Base-by-base conservation (phyloP, 1,140 invertebrate species). In the Alviniconcha marisindica region DNA sequence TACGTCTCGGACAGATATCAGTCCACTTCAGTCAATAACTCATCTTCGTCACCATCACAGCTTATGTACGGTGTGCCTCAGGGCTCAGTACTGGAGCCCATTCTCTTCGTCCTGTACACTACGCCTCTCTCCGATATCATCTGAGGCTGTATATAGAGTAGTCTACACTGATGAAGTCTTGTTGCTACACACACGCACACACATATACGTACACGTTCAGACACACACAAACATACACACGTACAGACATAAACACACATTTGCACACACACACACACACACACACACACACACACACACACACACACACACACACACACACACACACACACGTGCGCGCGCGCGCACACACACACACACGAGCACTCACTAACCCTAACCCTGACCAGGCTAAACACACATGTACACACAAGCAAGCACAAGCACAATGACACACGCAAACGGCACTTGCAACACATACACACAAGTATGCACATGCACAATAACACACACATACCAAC, bases 201-300 rank as follows among this genome's bases (percentile, higher is more conserved):
- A 79, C 31, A 2, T 33, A 79, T 31, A 60, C 38, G 56, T 31
- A 56, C 38, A 79, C 31, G 33, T 33, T 54, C 31, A 79, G 21
- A 79, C 54, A 60, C 38, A 79, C 1, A 56, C 15, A 51, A 10
- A 79, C 38, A 79, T 60, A 79, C 38, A 79, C 54, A 60, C 21
- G 54, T 36, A 60, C 38, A 79, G 31, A 12, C 38, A 79, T 2
- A 60, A 28, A 79, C 54, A 79, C 38, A 60, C 18, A 60, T 40
- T 21, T 56, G 38, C 21, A 78, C n/a, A 54, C n/a, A 78, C 21
- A 56, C 12, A 51, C 15, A 51, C 12, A n/a, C n/a, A n/a, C n/a
- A n/a, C n/a, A n/a, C n/a, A n/a, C n/a, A n/a, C n/a, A n/a, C n/a
- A n/a, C n/a, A n/a, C n/a, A n/a, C n/a, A n/a, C n/a, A 54, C 33